Base-by-base conservation (phyloP, 2,113 vertebrate species). In the Cheirogaleus medius region DNA sequence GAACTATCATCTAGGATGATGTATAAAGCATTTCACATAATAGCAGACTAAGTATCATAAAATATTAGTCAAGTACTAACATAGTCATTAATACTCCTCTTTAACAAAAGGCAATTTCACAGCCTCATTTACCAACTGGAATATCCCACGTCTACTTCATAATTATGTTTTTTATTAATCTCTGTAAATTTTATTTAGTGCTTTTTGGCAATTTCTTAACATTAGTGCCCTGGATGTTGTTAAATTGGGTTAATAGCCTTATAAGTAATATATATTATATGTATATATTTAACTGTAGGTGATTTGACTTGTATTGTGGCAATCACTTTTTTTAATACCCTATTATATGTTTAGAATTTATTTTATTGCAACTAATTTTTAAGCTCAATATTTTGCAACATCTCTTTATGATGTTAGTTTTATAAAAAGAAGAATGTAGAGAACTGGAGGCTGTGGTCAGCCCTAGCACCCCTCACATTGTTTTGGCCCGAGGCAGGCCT, bases 91-190 rank as follows among this genome's bases (percentile, higher is more conserved):
- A 98, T 98, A 98, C 17, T 98, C 90, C 97, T 98, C 93, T 98
- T 98, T 98, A 98, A 98, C 95, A 98, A 95, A 98, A 98, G 97
- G 94, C 95, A 98, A 97, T 99, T 99, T 98, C 98, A 97, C 95
- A 98, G 94, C 87, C 95, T 98, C 98, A 98, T 98, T 98, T 98
- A 97, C 98, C 97, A 98, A 98, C 97, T 98, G 88, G 98, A 98
- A 98, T 97, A 98, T 98, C 88, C 96, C 96, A 98, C 98, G 80
- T 97, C 97, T 97, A 97, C 91, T 97, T 98, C 86, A 94, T 98
- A 98, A 99, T 97, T 98, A 97, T 97, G 93, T 94, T 97, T 99
- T 98, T 98, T 98, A 99, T 98, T 99, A 98, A 98, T 97, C 97
- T 98, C 97, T 2, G 97, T 98, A 99, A 98, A 99, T 98, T 98